Percentiles rank a stretch among this genome's conserved stretches.
phyloP scores from a whole-genome alignment of 2,113 vertebrate species.

The Pantherophis guttatus region DNA sequence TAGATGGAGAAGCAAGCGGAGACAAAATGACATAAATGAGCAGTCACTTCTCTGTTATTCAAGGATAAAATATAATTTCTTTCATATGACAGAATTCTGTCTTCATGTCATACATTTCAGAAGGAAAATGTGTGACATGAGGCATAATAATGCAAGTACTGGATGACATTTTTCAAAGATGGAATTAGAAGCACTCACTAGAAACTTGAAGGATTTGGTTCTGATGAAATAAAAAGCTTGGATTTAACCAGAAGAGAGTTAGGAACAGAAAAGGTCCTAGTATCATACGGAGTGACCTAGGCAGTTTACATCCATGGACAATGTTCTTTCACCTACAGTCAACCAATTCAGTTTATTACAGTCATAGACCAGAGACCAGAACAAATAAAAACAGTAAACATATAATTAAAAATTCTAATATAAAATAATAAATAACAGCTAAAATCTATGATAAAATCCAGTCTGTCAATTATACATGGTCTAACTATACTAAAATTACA shows the following conservation, averaged over 20 bases:
- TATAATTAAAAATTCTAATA: too few relatives aligned
- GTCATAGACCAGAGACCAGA: too few relatives aligned
- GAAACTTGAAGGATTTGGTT: not conserved
- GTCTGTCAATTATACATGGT: too few relatives aligned
- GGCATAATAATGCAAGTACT: not conserved
- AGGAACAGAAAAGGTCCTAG: not conserved
- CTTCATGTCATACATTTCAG: conserved; percentile 28
- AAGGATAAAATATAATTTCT: conserved; percentile 35
- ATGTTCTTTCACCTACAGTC: not conserved
- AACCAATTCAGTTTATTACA: too few relatives aligned
- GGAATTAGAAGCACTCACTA: not conserved
- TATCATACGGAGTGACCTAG: conserved; percentile 29
- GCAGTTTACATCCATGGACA: conserved; percentile 22
- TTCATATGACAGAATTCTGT: conserved; percentile 33
- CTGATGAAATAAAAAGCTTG: not conserved
- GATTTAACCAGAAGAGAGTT: not conserved
- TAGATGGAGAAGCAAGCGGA: conserved; percentile 29
- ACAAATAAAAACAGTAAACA: too few relatives aligned
- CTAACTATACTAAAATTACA: too few relatives aligned
- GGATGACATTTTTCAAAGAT: conserved; percentile 24
- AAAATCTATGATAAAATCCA: too few relatives aligned
- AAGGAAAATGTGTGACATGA: conserved; percentile 27
- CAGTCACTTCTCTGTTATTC: conserved; percentile 48
- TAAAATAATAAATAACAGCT: too few relatives aligned
- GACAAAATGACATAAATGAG: conserved; percentile 37